These are phyloP conservation scores for Numida meleagris DNA, from an alignment of 2,113 vertebrate species.

Conservation along the genomic window DNA sequence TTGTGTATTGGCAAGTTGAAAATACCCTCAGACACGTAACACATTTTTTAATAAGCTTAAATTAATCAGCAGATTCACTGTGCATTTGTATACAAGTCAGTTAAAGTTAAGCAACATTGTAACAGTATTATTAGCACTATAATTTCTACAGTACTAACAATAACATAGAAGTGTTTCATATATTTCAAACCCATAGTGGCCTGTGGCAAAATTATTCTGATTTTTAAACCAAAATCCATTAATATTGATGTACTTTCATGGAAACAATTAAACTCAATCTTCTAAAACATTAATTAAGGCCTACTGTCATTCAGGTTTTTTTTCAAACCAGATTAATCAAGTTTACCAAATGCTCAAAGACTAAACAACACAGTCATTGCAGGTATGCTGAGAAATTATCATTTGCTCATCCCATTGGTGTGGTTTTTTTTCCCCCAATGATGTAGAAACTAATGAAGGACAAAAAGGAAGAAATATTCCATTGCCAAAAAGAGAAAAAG, in stretches of 20 bases:
- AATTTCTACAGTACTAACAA: not conserved
- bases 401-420: not conserved
- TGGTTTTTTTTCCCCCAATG: not conserved
- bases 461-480: constrained; percentile 25
- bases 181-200: not conserved
- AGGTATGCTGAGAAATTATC: not conserved
- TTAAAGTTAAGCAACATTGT: not conserved
- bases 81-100: not conserved
- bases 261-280: constrained; percentile 16
- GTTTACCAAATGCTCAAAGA: not conserved
- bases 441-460: constrained; percentile 37
- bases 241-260: not conserved
- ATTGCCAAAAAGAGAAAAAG: not conserved
- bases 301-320: not conserved
- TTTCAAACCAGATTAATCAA: not conserved
- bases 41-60: not conserved
- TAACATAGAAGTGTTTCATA: not conserved
- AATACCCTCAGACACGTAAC: not conserved
- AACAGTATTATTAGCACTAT: not conserved
- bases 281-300: constrained; percentile 18
- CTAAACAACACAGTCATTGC: not conserved
- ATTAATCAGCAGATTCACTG: not conserved
- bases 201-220: not conserved
- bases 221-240: constrained; percentile 20
- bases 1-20: not conserved